Conservation (phyloP, 1,140 invertebrate genomes). For the Camponotus vicinus region DNA sequence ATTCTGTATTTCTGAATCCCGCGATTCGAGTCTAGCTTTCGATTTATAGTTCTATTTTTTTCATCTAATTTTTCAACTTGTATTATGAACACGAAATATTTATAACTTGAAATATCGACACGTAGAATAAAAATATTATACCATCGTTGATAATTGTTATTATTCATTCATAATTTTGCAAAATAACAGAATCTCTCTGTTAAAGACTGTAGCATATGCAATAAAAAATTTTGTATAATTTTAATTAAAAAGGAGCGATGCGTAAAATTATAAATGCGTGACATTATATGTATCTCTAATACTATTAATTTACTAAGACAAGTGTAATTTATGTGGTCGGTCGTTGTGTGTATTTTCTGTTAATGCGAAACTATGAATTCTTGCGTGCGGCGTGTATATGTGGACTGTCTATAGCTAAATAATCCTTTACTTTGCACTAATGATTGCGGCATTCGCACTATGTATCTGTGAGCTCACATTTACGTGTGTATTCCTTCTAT, state of each 20-base stretch:
- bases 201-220: not conserved
- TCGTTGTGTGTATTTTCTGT: slow-evolving; percentile 52
- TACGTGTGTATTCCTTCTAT: not conserved
- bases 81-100: not conserved
- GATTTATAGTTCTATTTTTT: not conserved
- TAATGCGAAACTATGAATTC: slow-evolving; percentile 52
- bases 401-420: slow-evolving; percentile 26
- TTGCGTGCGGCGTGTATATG: slow-evolving; percentile 47
- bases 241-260: not conserved
- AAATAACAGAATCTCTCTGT: not conserved
- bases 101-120: not conserved
- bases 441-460: slow-evolving; percentile 14
- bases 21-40: not conserved
- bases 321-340: slow-evolving; percentile 58
- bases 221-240: slow-evolving; percentile 21
- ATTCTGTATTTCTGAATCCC: not conserved
- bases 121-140: not conserved
- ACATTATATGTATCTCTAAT: too few relatives aligned
- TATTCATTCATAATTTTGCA: not conserved
- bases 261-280: slow-evolving; percentile 6
- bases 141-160: slow-evolving; percentile 3
- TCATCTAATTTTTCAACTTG: not conserved
- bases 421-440: slow-evolving; percentile 38
- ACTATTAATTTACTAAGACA: slow-evolving; percentile 43
- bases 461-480: not conserved